Evolutionary conservation across 2,113 vertebrate species (phyloP).

Genomic region (Chinchilla lanigera): DNA sequence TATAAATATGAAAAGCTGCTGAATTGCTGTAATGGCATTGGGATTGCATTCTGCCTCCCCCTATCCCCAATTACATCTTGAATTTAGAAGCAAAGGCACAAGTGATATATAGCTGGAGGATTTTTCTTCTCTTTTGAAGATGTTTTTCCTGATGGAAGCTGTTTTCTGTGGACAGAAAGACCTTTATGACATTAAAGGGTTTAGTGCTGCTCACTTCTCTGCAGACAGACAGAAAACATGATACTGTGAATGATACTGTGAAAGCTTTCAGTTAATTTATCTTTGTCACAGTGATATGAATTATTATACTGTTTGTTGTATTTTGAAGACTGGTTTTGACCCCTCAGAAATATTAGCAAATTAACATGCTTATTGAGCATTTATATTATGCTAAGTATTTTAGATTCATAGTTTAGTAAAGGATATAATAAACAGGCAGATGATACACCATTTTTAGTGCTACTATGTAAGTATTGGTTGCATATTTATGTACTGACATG

Average conservation of each 20-base stretch:
- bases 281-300: not conserved
- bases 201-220: slow-evolving; percentile 29
- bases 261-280: slow-evolving; percentile 48
- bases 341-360: slow-evolving; percentile 55
- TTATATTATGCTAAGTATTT: not conserved
- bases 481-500: not conserved
- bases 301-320: slow-evolving; percentile 47
- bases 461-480: not conserved
- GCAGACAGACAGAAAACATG: slow-evolving; percentile 36
- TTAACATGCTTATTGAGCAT: slow-evolving; percentile 28
- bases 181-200: slow-evolving; percentile 6
- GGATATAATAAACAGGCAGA: not conserved
- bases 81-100: not conserved
- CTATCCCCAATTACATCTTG: not conserved
- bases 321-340: slow-evolving; percentile 56
- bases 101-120: not conserved
- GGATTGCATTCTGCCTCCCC: not conserved
- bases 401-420: not conserved
- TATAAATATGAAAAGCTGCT: slow-evolving; percentile 56
- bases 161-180: slow-evolving; percentile 50
- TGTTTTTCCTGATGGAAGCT: not conserved
- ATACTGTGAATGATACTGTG: not conserved
- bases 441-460: not conserved
- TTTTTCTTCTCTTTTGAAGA: slow-evolving; percentile 38
- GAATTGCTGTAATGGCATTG: slow-evolving; percentile 49